Evolutionary conservation across 2,797 vertebrate species (phyloP).

Genomic region (Orientallactaga sibirica): DNA sequence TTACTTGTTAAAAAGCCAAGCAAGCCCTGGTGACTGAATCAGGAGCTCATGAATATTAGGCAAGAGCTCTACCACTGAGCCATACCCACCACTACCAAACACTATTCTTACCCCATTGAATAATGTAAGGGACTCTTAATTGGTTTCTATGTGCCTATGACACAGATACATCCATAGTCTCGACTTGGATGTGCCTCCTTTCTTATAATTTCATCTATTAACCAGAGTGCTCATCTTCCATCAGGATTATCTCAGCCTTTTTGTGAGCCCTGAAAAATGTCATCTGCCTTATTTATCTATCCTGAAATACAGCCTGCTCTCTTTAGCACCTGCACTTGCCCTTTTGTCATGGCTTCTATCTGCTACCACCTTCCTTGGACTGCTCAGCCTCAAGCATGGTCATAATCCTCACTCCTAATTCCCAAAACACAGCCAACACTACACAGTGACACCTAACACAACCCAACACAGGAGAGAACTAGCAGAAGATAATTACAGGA

Average conservation of each 20-base stretch:
- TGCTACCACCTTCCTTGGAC: neutral
- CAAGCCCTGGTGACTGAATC: neutral
- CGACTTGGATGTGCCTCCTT: neutral
- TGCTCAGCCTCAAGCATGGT: neutral
- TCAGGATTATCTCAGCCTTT: neutral
- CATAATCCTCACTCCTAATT: neutral
- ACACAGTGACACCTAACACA: neutral
- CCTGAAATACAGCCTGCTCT: neutral
- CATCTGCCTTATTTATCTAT: neutral
- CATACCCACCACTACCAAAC: neutral
- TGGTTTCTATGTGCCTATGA: constrained; percentile 3
- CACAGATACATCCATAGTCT: neutral
- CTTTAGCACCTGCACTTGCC: neutral
- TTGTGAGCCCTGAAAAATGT: neutral
- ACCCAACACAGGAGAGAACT: neutral
- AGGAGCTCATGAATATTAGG: neutral
- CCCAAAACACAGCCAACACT: constrained; percentile 13
- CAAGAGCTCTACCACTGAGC: neutral
- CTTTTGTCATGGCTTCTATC: neutral
- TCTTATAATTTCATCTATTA: neutral
- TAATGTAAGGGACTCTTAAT: neutral
- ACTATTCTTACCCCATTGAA: neutral
- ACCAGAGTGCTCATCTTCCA: neutral
- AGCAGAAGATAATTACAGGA: neutral
- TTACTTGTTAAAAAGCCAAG: neutral